A percentile compares a stretch with the other conserved stretches of the same genome.
Conservation (phyloP, 2,113 vertebrate species). For the Apteryx owenii region DNA sequence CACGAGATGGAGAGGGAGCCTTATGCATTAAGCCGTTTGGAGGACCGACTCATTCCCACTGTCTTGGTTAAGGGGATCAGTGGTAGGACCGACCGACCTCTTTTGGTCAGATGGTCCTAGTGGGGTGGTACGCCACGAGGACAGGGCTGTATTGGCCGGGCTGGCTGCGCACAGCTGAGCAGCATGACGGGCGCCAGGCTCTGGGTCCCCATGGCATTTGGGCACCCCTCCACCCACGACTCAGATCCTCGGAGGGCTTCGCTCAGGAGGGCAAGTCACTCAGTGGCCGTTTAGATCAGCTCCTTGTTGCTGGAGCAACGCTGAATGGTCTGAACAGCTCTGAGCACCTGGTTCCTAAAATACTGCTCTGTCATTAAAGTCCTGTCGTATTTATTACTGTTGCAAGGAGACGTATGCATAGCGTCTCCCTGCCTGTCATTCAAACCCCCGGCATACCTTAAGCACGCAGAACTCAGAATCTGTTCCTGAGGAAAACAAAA, state of each 20-base stretch:
- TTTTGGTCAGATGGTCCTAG: rapidly evolving
- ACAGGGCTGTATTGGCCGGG: not conserved
- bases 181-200: not conserved
- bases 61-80: not conserved
- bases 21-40: rapidly evolving
- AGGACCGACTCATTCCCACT: rapidly evolving
- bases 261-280: not conserved
- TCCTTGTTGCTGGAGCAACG: constrained; percentile 39
- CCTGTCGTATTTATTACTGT: rapidly evolving
- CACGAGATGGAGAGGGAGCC: not conserved
- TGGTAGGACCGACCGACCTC: not conserved
- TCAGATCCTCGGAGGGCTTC: not conserved
- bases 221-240: rapidly evolving
- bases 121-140: not conserved
- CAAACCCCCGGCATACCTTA: not conserved
- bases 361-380: not conserved
- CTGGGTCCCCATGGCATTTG: not conserved
- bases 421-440: not conserved
- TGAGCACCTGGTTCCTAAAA: not conserved
- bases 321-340: not conserved
- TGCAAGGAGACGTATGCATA: rapidly evolving
- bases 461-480: not conserved
- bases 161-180: too few species aligned
- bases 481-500: not conserved
- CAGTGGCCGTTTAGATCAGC: not conserved